Conservation (phyloP, 2,113 vertebrate genomes). For the Marmota monax region DNA sequence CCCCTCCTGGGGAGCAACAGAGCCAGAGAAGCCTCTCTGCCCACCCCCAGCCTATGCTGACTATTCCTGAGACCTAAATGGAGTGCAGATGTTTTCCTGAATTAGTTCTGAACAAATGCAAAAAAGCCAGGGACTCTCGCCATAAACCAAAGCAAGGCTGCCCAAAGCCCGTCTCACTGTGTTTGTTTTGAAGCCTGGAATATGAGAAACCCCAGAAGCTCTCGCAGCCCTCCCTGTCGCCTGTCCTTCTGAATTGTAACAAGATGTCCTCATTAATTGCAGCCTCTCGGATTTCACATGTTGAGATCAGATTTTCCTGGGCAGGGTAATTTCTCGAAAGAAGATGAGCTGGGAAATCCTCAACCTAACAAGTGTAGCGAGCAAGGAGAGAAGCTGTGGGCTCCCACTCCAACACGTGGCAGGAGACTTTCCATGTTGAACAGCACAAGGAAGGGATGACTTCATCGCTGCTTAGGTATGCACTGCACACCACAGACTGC, state of each 20-base stretch:
- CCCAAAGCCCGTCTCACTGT: background rate
- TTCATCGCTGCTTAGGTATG: background rate
- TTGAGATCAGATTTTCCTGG: constrained; percentile 81
- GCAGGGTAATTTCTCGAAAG: constrained; percentile 65
- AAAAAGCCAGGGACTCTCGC: constrained; percentile 9
- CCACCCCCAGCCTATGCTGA: background rate
- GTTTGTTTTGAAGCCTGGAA: constrained; percentile 62
- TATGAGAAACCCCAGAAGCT: constrained; percentile 55
- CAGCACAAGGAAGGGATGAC: background rate
- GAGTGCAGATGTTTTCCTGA: constrained; percentile 44
- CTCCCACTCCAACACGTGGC: background rate
- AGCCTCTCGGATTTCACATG: constrained; percentile 52
- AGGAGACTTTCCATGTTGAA: constrained; percentile 40
- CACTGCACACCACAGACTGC: constrained; percentile 10
- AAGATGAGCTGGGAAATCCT: background rate
- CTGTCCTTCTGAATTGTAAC: constrained; percentile 48
- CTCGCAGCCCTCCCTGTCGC: constrained; percentile 44
- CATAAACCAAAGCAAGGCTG: constrained; percentile 50
- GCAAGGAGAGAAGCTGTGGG: constrained; percentile 35
- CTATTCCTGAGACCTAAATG: constrained; percentile 37
- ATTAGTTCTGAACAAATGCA: constrained; percentile 55
- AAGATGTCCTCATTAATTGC: constrained; percentile 77
- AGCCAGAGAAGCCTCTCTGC: background rate
- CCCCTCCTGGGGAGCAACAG: background rate
- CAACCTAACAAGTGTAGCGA: constrained; percentile 21